Base-by-base conservation (phyloP, 2,113 vertebrate species). In the Benitochromis conjunctus region DNA sequence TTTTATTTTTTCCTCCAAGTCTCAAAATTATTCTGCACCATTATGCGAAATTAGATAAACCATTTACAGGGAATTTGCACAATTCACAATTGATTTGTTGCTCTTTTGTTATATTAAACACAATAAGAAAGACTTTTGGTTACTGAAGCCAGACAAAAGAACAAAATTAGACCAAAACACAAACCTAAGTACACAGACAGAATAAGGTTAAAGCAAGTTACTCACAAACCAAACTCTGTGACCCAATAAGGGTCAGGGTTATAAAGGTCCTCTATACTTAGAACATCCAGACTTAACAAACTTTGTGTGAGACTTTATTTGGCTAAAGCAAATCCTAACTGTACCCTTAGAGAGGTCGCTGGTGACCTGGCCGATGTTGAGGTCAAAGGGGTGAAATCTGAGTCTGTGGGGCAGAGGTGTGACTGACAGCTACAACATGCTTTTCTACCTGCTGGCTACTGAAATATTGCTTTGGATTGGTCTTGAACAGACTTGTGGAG, bases 341-440 rank as follows among this genome's bases (percentile, higher is more conserved):
- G 64, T 69, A 24, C 38, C n/a, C 0, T 0, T 13, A 0, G 1
- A 69, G 38, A 69, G 7, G 1, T 48, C 5, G 2, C 41, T 1
- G 66, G 41, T 1, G 1, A 71, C 66, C 66, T 71, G 66, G 14
- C 16, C 1, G 8, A 26, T 26, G 38, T 29, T 48, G 69, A 48
- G 69, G 69, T 74, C 1, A 48, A 74, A 74, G 69, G 24, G 41
- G 9, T 11, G 66, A 48, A 48, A 48, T 24, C n/a, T 7, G 66
- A 29, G 66, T 18, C 21, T 29, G 41, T 43, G 38, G 64, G 12
- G 12, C 14, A 0, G 0, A 0, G 38, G 38, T 26, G 14, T 16
- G 21, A 71, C 14, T 2, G 41, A 71, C 66, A 29, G 41, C 9
- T 19, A 19, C 69, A 51, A 24, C 24, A 19, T 11, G 3, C 69